Conservation (phyloP, 2,113 vertebrate species). For the Paramisgurnus dabryanus region DNA sequence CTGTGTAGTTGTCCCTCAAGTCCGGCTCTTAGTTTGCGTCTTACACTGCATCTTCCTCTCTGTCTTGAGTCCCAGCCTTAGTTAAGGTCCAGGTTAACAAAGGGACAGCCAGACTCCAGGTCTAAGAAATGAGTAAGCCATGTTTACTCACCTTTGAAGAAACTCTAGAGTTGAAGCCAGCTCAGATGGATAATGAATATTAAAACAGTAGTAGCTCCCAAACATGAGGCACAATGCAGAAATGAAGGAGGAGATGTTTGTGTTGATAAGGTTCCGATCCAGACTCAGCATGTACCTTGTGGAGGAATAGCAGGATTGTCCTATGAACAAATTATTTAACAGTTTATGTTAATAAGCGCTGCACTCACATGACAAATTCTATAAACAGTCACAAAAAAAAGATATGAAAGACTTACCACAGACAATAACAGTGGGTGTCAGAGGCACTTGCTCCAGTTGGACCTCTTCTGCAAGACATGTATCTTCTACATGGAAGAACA, state of each 20-base stretch:
- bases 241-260: background rate
- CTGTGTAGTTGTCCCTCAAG: too few relatives aligned
- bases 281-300: background rate
- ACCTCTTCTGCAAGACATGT: slow-evolving; percentile 23
- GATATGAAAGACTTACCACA: background rate
- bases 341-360: background rate
- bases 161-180: background rate
- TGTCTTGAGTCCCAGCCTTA: too few relatives aligned
- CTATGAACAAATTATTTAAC: background rate
- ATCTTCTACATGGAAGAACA: slow-evolving; percentile 36
- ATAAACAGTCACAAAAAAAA: background rate
- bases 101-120: too few relatives aligned
- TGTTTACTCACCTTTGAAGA: background rate
- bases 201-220: background rate
- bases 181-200: background rate
- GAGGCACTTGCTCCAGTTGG: slow-evolving; percentile 21
- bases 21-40: too few relatives aligned
- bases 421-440: background rate
- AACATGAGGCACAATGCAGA: background rate
- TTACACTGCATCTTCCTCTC: too few relatives aligned
- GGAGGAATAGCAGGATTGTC: background rate
- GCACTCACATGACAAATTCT: background rate
- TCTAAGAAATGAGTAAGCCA: too few relatives aligned
- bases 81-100: too few relatives aligned
- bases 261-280: background rate